Evolutionary conservation across 1,140 invertebrate genomes (phyloP).

Genomic region (Arion vulgaris): DNA sequence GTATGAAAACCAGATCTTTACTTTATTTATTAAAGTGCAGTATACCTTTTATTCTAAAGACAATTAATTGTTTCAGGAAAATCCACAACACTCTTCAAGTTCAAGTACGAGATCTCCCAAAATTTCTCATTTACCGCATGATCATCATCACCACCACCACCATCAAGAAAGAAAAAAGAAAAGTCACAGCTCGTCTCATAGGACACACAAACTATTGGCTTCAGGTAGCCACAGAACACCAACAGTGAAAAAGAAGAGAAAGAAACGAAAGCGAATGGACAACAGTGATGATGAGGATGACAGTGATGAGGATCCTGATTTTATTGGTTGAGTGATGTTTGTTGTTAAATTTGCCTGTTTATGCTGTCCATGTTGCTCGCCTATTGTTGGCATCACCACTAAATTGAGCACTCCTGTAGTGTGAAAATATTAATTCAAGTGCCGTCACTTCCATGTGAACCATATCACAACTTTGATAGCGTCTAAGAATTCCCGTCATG

Average conservation of each 20-base stretch:
- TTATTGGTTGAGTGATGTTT: conserved; percentile 49
- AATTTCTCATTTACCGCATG: conserved; percentile 33
- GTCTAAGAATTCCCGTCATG: not conserved
- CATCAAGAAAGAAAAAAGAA: conserved; percentile 36
- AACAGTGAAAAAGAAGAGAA: conserved; percentile 57
- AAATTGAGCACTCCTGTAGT: conserved; percentile 20
- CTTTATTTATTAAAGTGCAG: too few relatives aligned
- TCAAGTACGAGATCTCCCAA: conserved; percentile 40
- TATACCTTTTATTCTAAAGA: too few relatives aligned
- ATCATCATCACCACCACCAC: conserved; percentile 45
- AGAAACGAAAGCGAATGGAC: conserved; percentile 57
- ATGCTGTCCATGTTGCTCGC: not conserved
- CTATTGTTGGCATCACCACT: conserved; percentile 23
- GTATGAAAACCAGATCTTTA: too few relatives aligned
- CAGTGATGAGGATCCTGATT: conserved; percentile 67
- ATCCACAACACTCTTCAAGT: too few relatives aligned
- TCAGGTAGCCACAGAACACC: conserved; percentile 39
- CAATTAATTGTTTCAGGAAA: conserved; percentile 30
- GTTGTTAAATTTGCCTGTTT: not conserved
- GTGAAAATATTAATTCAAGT: not conserved
- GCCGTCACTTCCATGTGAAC: not conserved
- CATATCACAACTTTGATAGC: not conserved
- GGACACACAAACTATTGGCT: conserved; percentile 43
- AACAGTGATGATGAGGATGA: conserved; percentile 61
- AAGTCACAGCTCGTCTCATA: conserved; percentile 34